Percentiles rank a stretch among this genome's conserved stretches.
Evolutionary conservation across 2,888 invertebrate species (phyloP).

Genomic region (Sabatieria punctata): DNA sequence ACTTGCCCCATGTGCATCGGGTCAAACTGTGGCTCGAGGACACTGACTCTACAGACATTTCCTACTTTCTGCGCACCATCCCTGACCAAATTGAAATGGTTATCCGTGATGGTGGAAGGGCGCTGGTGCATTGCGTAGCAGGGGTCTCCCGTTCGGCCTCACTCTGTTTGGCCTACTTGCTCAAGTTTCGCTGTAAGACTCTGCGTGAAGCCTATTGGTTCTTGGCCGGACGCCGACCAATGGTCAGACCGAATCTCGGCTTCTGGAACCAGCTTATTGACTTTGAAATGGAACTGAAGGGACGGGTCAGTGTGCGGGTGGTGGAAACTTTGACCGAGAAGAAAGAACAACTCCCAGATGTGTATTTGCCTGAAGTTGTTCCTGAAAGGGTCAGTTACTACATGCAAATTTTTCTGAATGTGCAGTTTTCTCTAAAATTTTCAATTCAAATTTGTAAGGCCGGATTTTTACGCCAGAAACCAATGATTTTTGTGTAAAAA

Average conservation of each 20-base stretch:
- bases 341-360: too few species aligned
- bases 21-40: constrained; percentile 30
- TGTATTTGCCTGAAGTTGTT: too few species aligned
- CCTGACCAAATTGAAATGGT: constrained; percentile 18
- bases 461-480: too few species aligned
- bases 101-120: constrained; percentile 42
- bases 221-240: constrained; percentile 52
- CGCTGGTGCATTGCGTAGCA: constrained; percentile 71
- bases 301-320: too few species aligned
- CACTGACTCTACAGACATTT: constrained; percentile 24
- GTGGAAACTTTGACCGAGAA: too few species aligned
- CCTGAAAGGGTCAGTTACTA: too few species aligned
- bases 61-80: constrained; percentile 24
- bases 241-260: constrained; percentile 71
- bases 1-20: constrained; percentile 24
- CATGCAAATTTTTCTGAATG: too few species aligned
- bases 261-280: constrained; percentile 75
- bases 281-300: too few species aligned
- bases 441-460: too few species aligned
- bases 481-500: too few species aligned
- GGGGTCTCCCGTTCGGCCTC: constrained; percentile 72
- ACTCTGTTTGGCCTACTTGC: constrained; percentile 67
- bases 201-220: constrained; percentile 59
- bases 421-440: too few species aligned
- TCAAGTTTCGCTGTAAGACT: constrained; percentile 61